These are phyloP conservation scores for Sterrhoptilus dennistouni DNA, from an alignment of 2,113 vertebrate genomes.

Conservation along the genomic window DNA sequence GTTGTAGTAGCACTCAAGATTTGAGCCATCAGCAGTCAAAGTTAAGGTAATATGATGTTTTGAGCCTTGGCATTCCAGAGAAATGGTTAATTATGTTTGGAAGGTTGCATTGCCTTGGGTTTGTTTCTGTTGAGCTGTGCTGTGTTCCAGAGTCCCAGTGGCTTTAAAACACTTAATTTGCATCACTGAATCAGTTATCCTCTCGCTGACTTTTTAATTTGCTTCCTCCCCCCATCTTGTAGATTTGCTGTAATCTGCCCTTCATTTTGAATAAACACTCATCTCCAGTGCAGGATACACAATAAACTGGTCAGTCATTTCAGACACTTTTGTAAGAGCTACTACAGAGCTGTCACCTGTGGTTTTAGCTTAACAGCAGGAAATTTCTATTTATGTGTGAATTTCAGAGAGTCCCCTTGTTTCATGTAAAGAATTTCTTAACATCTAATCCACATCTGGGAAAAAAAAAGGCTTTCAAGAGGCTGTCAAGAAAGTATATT, in stretches of 20 bases:
- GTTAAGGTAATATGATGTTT: background rate
- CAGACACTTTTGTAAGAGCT: background rate
- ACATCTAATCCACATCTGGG: background rate
- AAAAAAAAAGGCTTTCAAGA: background rate
- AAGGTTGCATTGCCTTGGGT: background rate
- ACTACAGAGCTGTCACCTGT: background rate
- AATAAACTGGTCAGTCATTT: background rate
- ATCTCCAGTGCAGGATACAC: background rate
- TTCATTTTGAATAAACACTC: background rate
- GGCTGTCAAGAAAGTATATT: background rate
- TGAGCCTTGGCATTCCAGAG: background rate
- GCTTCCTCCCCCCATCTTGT: background rate
- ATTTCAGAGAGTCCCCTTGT: background rate
- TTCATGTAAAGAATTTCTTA: background rate
- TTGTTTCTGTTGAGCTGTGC: background rate
- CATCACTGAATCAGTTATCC: background rate
- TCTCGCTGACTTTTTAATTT: background rate
- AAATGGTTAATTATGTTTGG: background rate
- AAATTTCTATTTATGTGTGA: background rate
- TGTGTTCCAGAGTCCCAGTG: background rate
- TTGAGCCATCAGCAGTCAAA: background rate
- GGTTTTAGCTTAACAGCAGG: background rate
- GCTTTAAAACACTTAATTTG: background rate
- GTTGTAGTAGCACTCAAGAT: background rate
- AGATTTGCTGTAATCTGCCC: background rate